Conservation (phyloP, 2,113 vertebrate species). For the Trichechus manatus region DNA sequence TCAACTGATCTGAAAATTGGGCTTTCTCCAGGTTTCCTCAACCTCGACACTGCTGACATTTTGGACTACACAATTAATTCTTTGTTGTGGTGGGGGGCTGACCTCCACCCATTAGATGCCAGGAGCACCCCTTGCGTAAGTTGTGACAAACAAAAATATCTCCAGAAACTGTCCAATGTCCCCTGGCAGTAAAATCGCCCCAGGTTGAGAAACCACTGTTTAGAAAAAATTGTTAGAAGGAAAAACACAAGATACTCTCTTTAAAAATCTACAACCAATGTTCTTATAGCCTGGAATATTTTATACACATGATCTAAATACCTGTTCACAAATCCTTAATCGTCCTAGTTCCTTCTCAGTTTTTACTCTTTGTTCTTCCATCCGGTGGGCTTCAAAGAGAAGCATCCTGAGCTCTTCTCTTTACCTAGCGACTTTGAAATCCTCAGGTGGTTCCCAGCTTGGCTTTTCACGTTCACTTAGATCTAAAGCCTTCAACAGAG, state of each 20-base stretch:
- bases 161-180: background rate
- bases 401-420: background rate
- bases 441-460: slow-evolving; percentile 14
- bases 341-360: background rate
- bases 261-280: background rate
- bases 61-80: too few species aligned
- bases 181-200: background rate
- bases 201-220: background rate
- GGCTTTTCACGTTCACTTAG: slow-evolving; percentile 52
- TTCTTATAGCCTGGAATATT: background rate
- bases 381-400: background rate
- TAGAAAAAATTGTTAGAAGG: background rate
- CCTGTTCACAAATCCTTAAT: background rate
- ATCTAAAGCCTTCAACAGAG: slow-evolving; percentile 38
- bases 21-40: background rate
- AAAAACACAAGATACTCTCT: background rate
- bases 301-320: background rate
- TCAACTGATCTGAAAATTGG: background rate
- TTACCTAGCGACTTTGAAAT: background rate
- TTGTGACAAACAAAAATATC: background rate
- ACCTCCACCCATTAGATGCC: background rate
- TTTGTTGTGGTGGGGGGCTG: accelerated
- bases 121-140: background rate
- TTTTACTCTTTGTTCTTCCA: background rate
- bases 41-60: accelerated